phyloP scores from a whole-genome alignment of 2,888 invertebrate species.

The Caenorhabditis sp. region DNA sequence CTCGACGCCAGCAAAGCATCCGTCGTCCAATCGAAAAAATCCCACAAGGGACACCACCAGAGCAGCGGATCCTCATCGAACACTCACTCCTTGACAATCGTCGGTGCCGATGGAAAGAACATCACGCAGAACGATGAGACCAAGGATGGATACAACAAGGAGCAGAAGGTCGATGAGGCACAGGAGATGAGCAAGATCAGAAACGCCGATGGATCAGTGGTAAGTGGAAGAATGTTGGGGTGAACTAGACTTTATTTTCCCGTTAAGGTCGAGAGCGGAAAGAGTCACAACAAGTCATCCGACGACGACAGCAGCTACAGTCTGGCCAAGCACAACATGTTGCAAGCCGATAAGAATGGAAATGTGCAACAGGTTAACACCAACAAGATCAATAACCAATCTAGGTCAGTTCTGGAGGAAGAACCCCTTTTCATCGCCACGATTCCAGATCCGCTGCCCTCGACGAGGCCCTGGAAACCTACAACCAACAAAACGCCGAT shows the following conservation, averaged over 20 bases:
- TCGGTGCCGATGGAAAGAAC: conserved; percentile 57
- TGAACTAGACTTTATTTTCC: background rate
- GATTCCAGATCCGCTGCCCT: conserved; percentile 47
- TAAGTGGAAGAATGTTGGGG: background rate
- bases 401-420: conserved; percentile 23
- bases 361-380: conserved; percentile 5
- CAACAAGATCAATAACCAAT: conserved; percentile 50
- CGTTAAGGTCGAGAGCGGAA: conserved; percentile 41
- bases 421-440: background rate
- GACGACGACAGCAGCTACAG: conserved; percentile 29
- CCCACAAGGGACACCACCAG: conserved; percentile 44
- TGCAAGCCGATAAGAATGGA: conserved; percentile 42
- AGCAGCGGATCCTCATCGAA: conserved; percentile 48
- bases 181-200: conserved; percentile 27
- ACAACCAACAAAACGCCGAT: conserved; percentile 11
- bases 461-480: conserved; percentile 41
- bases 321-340: conserved; percentile 19
- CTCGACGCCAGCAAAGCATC: conserved; percentile 30
- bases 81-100: conserved; percentile 39
- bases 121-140: conserved; percentile 16
- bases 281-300: conserved; percentile 54
- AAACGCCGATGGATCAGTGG: conserved; percentile 34
- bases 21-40: conserved; percentile 16
- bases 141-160: conserved; percentile 46
- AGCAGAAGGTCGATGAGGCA: conserved; percentile 49